Percentiles rank a stretch among this genome's conserved stretches.
These are phyloP conservation scores for Drosophila bifasciata DNA, from an alignment of 1,140 invertebrate species.

Conservation along the genomic window DNA sequence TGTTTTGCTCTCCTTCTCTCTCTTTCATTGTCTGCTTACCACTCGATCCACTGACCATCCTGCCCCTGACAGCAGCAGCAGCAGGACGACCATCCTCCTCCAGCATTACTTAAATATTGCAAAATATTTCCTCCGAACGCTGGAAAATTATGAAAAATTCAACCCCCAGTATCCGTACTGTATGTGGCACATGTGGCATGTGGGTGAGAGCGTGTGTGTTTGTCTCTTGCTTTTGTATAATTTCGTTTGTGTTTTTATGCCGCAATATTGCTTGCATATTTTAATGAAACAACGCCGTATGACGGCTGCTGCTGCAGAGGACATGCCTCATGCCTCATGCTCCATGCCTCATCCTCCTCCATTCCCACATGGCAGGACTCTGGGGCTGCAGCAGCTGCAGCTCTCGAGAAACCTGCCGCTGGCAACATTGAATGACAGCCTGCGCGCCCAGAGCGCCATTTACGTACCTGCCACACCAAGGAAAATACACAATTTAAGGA, in stretches of 20 bases:
- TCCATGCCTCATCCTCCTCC: no score
- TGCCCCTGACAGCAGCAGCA: conserved; percentile 48
- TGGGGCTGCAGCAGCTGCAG: conserved; percentile 33
- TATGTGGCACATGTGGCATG: no score
- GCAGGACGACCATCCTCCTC: not conserved
- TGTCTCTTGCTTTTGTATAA: conserved; percentile 57
- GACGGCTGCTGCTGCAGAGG: conserved; percentile 57
- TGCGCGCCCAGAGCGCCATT: conserved; percentile 26
- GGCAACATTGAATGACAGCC: conserved; percentile 60
- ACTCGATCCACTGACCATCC: conserved; percentile 46
- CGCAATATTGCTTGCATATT: conserved; percentile 81
- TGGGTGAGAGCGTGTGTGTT: conserved; percentile 15
- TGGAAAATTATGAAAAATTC: conserved; percentile 77
- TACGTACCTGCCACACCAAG: conserved; percentile 39
- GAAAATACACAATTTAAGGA: conserved; percentile 37
- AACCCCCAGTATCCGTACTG: conserved; percentile 16
- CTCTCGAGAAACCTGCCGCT: conserved; percentile 51
- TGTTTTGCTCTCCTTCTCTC: not conserved
- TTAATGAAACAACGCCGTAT: conserved; percentile 73
- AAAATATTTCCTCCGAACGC: conserved; percentile 63
- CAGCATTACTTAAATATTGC: conserved; percentile 68
- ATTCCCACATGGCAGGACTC: not conserved
- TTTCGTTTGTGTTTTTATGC: conserved; percentile 77
- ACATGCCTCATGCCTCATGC: conserved; percentile 21
- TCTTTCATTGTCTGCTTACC: conserved; percentile 49